Percentiles rank a stretch among this genome's conserved stretches.
Evolutionary conservation across 2,888 invertebrate genomes (phyloP).

Genomic region (Helleia helle): DNA sequence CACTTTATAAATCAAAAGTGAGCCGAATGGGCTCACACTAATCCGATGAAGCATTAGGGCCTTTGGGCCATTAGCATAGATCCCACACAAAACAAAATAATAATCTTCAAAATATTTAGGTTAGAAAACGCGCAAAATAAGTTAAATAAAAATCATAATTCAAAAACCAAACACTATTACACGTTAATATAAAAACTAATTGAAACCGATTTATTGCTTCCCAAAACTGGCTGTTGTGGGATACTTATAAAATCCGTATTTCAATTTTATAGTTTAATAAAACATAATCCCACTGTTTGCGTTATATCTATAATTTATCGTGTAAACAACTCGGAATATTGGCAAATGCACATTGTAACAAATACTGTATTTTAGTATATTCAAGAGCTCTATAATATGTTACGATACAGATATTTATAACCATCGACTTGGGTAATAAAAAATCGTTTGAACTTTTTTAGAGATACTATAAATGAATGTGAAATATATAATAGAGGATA

Average conservation of each 20-base stretch:
- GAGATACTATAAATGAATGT: not conserved
- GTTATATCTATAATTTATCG: constrained; percentile 59
- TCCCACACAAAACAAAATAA: too few relatives aligned
- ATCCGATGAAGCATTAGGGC: too few relatives aligned
- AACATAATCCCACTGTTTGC: constrained; percentile 60
- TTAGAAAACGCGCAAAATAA: too few relatives aligned
- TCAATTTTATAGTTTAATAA: constrained; percentile 56
- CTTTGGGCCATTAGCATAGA: too few relatives aligned
- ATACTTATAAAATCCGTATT: constrained; percentile 37
- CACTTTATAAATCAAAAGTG: too few relatives aligned
- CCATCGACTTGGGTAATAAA: not conserved
- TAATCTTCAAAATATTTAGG: too few relatives aligned
- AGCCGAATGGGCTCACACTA: too few relatives aligned
- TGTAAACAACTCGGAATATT: constrained; percentile 33
- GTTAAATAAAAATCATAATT: too few relatives aligned
- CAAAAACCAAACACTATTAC: too few relatives aligned
- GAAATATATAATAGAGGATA: too few relatives aligned
- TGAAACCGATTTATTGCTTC: constrained; percentile 23
- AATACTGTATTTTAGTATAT: too few relatives aligned
- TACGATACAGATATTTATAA: not conserved
- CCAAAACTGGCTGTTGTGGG: constrained; percentile 25
- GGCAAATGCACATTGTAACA: constrained; percentile 4
- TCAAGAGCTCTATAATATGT: not conserved
- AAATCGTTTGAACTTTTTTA: not conserved
- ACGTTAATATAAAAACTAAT: not conserved